Base-by-base conservation (phyloP, 2,888 invertebrate species). In the Andricus quercusramuli region DNA sequence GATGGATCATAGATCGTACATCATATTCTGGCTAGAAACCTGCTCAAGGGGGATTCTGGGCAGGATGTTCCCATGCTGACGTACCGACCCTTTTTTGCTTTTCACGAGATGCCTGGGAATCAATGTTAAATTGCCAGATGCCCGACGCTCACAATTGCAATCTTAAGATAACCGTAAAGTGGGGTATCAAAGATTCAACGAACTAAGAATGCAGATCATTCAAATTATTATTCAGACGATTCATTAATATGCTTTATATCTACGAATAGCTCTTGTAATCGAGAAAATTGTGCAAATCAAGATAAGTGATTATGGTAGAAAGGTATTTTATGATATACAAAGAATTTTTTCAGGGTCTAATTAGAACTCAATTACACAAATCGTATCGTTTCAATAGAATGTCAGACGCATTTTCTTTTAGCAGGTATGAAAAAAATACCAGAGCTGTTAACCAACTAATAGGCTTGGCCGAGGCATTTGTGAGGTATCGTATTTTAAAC, bases 61-160 rank as follows among this genome's bases (percentile, higher is more conserved):
- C 90, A 90, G 91, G 90, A 90, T 88, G 89, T 91, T 91, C 90
- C 89, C 90, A 91, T 90, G 89, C 84, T 82, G 87, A 85, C 85
- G 83, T 80, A 62, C 80, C 74, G 84, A 83, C 68, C 81, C 82
- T 80, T 79, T 85, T 79, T 82, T 83, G 84, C 85, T 87, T 87
- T 85, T 86, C 64, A 22, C 79, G 32, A 77, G 78, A 80, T 82
- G 85, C 83, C 82, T 84, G 83, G 84, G 85, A 88, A 89, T 90
- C 85, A 87, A 85, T 87, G 88, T 84, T 88, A 84, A 86, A 88
- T 89, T 85, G 85, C 86, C 78, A 83, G 77, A 83, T 83, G 78
- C 82, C 77, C 74, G 64, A 59, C 64, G 83, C 77, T 79, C 77
- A 80, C 83, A 86, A 83, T 86, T 83, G 70, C 32, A 51, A 32